Evolutionary conservation across 2,113 vertebrate species (phyloP), one percentile per base, ranked within the genome.

Genomic region (Columbina picui): DNA sequence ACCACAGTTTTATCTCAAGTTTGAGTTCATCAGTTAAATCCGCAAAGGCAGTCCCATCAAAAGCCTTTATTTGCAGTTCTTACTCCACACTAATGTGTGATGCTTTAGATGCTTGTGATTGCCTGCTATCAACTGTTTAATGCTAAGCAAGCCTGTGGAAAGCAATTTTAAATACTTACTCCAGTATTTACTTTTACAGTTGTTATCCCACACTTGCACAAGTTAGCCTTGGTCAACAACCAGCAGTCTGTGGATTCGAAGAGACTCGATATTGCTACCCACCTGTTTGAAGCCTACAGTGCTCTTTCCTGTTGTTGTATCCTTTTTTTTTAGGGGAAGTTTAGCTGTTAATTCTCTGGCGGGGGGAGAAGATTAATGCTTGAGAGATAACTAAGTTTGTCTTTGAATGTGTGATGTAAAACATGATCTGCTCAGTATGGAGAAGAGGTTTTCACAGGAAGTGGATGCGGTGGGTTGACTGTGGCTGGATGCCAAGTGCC

Each of bases 221-320:
- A 99, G 96, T 98, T 99, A 91, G 99, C 99, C 27, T 97, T 99
- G 96, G 98, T 98, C 84, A 99, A 99, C 98, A 99, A 99, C 97
- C 98, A 99, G 96, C 99, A 99, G 93, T 96, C 98, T 27, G 98
- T 98, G 94, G 99, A 99, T 94, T 99, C 95, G 67, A 99, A 99
- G 97, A 98, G 99, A 96, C 98, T 99, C 88, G 99, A 99, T 94
- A 98, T 99, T 5, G 99, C 99, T 36, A 99, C 98, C 19, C 99
- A 99, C 96, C 98, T 99, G 92, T 99, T 99, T 89, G 99, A 99
- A 97, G 99, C 99, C 96, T 99, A 99, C 98, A 99, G 99, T 85
- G 99, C 99, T 87, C 99, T 99, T 83, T 99, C 99, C 97, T 99
- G 99, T 97, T 99, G 99, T 92, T 99, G 99, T 99, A 99, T 99